phyloP scores from a whole-genome alignment of 2,888 invertebrate genomes.

The Cecidostiba fungosa region DNA sequence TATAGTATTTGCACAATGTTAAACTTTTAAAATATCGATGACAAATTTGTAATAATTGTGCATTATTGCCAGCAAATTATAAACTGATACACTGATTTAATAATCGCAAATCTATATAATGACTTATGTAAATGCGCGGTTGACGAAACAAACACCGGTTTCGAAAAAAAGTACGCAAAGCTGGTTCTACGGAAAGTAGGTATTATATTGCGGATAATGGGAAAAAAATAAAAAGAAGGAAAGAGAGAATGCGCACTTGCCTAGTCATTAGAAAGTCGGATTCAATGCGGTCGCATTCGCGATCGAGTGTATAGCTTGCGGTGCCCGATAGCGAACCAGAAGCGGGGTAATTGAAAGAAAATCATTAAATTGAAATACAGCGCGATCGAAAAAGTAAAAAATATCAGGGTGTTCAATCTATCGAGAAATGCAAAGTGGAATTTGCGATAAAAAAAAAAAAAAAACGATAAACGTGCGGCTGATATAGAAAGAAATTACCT shows the following conservation, averaged over 20 bases:
- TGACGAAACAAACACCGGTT: neutral
- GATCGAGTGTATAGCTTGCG: neutral
- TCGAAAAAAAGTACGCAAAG: neutral
- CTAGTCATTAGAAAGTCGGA: slow-evolving; percentile 53
- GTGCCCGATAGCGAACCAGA: neutral
- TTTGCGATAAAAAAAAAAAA: neutral
- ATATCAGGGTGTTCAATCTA: no score
- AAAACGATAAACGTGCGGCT: neutral
- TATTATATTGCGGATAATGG: neutral
- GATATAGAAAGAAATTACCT: no score
- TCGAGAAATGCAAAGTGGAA: no score
- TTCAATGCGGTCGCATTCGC: slow-evolving; percentile 39
- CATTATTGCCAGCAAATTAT: neutral
- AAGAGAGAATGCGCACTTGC: neutral
- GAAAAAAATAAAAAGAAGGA: slow-evolving; percentile 17
- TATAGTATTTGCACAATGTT: no score
- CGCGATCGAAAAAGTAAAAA: neutral
- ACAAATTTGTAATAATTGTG: no score
- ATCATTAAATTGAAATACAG: neutral
- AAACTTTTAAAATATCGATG: no score
- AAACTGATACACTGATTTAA: neutral
- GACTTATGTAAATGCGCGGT: neutral
- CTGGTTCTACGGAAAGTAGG: neutral
- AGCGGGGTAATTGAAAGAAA: neutral
- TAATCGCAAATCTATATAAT: neutral